Evolutionary conservation across 2,888 invertebrate genomes (phyloP), one percentile per base, ranked within the genome.

Genomic region (Macroteleia sp.): DNA sequence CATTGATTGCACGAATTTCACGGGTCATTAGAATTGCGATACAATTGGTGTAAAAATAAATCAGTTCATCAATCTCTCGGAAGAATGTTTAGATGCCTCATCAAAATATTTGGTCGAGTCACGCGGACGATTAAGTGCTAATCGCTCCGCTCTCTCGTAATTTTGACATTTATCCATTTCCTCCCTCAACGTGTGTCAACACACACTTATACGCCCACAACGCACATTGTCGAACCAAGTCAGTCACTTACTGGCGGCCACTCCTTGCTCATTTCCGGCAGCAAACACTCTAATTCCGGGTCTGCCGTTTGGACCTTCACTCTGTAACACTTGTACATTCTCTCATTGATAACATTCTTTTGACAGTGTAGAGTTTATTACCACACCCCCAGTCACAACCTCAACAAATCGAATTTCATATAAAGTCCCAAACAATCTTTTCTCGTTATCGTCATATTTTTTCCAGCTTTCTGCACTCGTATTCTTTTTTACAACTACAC

Each of bases 231-330:
- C 69, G 56, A 76, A 79, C 76, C 78, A 80, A 85, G 82, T 81
- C 69, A 66, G 85, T 86, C 87, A 87, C 84, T 88, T 86, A 87
- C 85, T 82, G 77, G 59, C 80, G 74, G 84, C 66, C 87, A 88
- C 88, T 88, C 87, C 88, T 83, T 83, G 79, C 81, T 87, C 88
- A 89, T 89, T 88, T 88, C 88, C 88, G 87, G 70, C 79, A 69
- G 82, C 84, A 87, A 88, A 88, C 85, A 86, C 84, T 81, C 82
- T 69, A 77, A 85, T 88, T 86, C 86, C 83, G 81, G 77, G 76
- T 73, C 74, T 32, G 48, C 52, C 74, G 66, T 64, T 54, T 50
- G 76, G 32, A 74, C 66, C 56, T 62, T 14, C 30, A 8, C 17
- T 39, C 39, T 8, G 39, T 10, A 30, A 30, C 30, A 30, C 14